phyloP scores from a whole-genome alignment of 2,113 vertebrate species.

The Alethe diademata region DNA sequence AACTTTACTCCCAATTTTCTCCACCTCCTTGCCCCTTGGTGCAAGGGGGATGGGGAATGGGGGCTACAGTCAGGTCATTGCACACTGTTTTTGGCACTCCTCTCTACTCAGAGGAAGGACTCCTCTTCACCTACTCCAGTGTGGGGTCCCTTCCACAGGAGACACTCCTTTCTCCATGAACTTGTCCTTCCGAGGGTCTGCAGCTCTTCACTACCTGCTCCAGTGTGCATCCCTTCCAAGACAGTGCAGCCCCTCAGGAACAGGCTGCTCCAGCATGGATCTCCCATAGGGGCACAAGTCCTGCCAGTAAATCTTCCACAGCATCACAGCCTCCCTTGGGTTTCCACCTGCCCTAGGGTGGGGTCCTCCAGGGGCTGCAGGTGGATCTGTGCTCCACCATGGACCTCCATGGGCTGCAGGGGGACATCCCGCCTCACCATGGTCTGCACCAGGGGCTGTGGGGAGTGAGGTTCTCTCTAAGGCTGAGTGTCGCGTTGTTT shows the following conservation, averaged over 20 bases:
- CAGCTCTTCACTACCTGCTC: background rate
- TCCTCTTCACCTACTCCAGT: background rate
- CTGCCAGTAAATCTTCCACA: background rate
- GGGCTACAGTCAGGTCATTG: background rate
- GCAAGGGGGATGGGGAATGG: background rate
- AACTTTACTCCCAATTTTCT: background rate
- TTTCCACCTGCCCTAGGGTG: background rate
- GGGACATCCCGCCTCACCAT: background rate
- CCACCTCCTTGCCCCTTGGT: fast-evolving
- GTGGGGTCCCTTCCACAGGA: background rate
- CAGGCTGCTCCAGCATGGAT: background rate
- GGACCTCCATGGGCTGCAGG: background rate
- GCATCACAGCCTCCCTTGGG: background rate
- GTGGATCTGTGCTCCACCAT: background rate
- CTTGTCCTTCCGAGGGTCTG: background rate
- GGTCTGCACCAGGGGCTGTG: background rate
- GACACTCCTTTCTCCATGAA: background rate
- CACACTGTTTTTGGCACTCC: background rate
- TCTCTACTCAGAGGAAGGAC: background rate
- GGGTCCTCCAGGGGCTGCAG: background rate
- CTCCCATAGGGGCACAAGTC: background rate
- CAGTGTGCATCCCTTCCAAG: background rate
- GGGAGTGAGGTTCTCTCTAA: background rate
- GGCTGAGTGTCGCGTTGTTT: background rate
- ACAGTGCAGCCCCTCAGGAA: background rate